Evolutionary conservation across 2,888 invertebrate species (phyloP).

Genomic region (Sphaerophoria rueppellii): DNA sequence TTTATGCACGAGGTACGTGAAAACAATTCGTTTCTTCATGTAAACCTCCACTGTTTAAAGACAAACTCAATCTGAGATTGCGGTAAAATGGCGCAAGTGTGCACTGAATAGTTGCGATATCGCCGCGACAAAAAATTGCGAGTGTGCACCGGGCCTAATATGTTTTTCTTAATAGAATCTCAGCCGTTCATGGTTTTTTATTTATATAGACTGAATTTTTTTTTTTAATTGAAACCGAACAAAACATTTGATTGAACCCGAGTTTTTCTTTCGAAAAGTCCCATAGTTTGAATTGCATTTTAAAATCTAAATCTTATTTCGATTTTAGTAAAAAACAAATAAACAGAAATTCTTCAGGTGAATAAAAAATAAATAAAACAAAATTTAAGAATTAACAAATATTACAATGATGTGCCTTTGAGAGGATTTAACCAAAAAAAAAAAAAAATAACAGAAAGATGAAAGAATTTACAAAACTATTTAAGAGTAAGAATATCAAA

Average conservation of each 20-base stretch:
- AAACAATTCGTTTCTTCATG: no score
- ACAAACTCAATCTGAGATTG: no score
- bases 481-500: constrained; percentile 39
- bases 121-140: no score
- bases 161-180: constrained; percentile 80
- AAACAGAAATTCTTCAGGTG: constrained; percentile 52
- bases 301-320: neutral
- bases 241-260: constrained; percentile 58
- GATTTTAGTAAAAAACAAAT: constrained; percentile 17
- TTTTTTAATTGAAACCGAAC: constrained; percentile 62
- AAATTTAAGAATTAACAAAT: constrained; percentile 57
- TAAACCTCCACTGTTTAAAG: no score
- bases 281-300: constrained; percentile 13
- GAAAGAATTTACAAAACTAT: constrained; percentile 47
- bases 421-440: constrained; percentile 51
- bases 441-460: constrained; percentile 27
- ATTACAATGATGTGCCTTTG: constrained; percentile 68
- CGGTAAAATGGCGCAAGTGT: no score
- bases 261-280: constrained; percentile 52
- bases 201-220: constrained; percentile 76
- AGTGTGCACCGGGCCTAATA: constrained; percentile 62
- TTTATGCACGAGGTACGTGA: no score
- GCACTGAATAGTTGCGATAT: no score
- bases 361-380: constrained; percentile 11
- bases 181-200: constrained; percentile 77